Conservation (phyloP, 2,113 vertebrate species). For the Saccopteryx bilineata region DNA sequence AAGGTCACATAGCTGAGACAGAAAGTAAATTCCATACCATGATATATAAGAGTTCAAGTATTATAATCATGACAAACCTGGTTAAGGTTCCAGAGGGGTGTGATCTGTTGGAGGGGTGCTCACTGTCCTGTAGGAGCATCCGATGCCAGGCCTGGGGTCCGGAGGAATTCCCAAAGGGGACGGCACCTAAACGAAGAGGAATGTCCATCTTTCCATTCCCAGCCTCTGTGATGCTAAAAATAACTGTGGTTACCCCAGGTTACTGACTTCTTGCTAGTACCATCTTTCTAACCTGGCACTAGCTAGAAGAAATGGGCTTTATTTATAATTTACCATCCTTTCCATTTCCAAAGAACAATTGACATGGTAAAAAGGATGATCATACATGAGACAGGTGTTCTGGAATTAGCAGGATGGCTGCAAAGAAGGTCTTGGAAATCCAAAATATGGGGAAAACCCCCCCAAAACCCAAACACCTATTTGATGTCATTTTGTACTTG, state of each 20-base stretch:
- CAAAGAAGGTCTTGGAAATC: background rate
- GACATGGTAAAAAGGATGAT: background rate
- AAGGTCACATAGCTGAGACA: background rate
- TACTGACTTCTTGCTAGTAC: background rate
- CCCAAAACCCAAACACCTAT: background rate
- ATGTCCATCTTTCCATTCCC: background rate
- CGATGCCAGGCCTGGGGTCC: background rate
- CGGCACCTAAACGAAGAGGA: background rate
- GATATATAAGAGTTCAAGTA: background rate
- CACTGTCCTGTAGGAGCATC: background rate
- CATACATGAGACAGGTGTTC: background rate
- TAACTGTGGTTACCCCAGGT: background rate
- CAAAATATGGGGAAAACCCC: background rate
- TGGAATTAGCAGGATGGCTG: background rate
- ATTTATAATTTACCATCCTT: slow-evolving; percentile 50
- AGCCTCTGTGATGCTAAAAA: background rate
- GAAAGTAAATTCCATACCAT: background rate
- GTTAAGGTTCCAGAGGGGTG: background rate
- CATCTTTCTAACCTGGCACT: background rate
- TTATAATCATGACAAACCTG: background rate
- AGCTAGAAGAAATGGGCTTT: slow-evolving; percentile 22
- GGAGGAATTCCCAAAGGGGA: background rate
- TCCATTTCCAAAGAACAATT: slow-evolving; percentile 22
- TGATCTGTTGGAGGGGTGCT: background rate
- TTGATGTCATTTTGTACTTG: background rate